Base-by-base conservation (phyloP, 2,113 vertebrate species). In the Zosterops borbonicus region DNA sequence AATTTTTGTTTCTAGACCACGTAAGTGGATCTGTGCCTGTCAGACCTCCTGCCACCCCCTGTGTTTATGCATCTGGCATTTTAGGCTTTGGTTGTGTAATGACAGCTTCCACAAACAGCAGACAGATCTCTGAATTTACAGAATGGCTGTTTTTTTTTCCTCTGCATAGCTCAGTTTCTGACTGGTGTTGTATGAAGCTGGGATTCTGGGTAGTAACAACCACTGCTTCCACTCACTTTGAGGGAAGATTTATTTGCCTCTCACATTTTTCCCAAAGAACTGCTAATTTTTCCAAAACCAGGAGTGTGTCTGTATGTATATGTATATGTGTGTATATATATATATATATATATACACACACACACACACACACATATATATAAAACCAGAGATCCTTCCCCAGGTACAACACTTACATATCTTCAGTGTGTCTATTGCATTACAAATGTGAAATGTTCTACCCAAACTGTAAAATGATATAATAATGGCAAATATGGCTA, bases 11-110 rank as follows among this genome's bases (percentile, higher is more conserved):
- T 79, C 31, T 85, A 58, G 42, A 88, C 18, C 14, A 8, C 22
- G 7, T 68, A 73, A 92, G 10, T 35, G 5, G 10, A 1, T 60
- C 22, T 83, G 37, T 83, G 46, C n/a, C 50, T 88, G 67, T 73
- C 63, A 83, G 67, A 80, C 44, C 58, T 88, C 52, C 55, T 90
- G 71, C 58, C 42, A 49, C 20, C 31, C 15, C 44, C 58, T 91
- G 46, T 83, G 60, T 92, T 96, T 89, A 67, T 50, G 59, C 55
- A 63, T 87, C 64, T 94, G 68, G 25, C n/a, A 53, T 81, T 95
- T 89, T 55, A 74, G 69, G 33, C 50, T 67, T 75, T 67, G 64
- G 42, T 7, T 87, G 59, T 78, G 35, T 62, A 77, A 80, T 63
- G 81, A 78, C 37, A 65, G 50, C 60, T 96, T 95, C 81, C 0